Base-by-base conservation (phyloP, 2,113 vertebrate species). In the Melozone crissalis region DNA sequence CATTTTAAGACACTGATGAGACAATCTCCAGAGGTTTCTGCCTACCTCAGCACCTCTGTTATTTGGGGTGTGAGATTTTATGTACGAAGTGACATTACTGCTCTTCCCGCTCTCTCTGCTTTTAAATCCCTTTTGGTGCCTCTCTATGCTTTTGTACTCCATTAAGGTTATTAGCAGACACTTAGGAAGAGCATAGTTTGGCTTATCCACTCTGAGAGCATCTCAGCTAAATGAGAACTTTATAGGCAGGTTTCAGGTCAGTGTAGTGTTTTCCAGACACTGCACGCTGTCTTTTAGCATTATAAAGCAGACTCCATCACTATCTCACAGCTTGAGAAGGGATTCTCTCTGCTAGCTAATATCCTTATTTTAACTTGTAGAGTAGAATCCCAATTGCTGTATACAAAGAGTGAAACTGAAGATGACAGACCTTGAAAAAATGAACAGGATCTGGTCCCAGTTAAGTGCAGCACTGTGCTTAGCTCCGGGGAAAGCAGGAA, bases 121-220 rank as follows among this genome's bases (percentile, higher is more conserved):
- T 91, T 84, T 66, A 87, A 87, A 94, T 95, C 74, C 62, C 71
- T 94, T 91, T 75, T 79, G 77, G 58, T 91, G n/a, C 66, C 81
- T 79, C 80, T 94, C 66, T 37, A 3, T 44, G 84, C 54, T 89
- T 89, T 94, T 94, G 91, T 58, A 55, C 63, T 92, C 84, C 91
- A 94, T 95, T 95, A 96, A 85, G 62, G 87, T 96, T 87, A 95
- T 95, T 94, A 97, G 57, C 71, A 87, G 84, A 87, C 63, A 79
- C 91, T 93, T 85, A 65, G 41, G 73, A 78, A 63, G 66, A 84
- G 14, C 2, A 1, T 10, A 76, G 61, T 75, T 95, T 82, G 77
- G 74, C 74, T 81, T 78, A 58, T 54, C 41, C 46, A 0, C 54
- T 83, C 81, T 84, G 87, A 94, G 80, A 94, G 52, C 78, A 80